Base-by-base conservation (phyloP, 2,888 invertebrate genomes). In the Synergus japonicus region DNA sequence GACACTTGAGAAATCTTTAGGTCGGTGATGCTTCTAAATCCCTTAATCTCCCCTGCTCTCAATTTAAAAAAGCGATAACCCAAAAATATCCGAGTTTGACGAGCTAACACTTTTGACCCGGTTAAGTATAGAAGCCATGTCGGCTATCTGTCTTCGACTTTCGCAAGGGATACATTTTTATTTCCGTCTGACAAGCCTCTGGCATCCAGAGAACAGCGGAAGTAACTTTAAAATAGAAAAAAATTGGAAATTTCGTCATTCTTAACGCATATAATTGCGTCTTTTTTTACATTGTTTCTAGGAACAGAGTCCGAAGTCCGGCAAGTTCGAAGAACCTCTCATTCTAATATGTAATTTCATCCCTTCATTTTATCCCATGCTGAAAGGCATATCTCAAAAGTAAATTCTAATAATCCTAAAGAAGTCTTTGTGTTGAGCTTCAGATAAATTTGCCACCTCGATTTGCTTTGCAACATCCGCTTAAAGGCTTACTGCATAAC, bases 401-500 rank as follows among this genome's bases (percentile, higher is more conserved):
- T 67, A 44, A 67, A 67, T 67, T 67, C 15, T n/a, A 54, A 54
- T 54, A 54, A 54, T 54, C n/a, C 8, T 54, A 3, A 22, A 22
- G 5, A 60, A 60, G 60, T 60, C 60, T 22, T 22, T 60, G 22
- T 60, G 22, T 60, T 60, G 22, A 60, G 15, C 65, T 66, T 66
- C n/a, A 66, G n/a, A 66, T 41, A 66, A 37, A 54, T 60, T 60
- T 60, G 18, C 29, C 54, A 54, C 29, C 37, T 37, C 15, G 73
- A 73, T 73, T 73, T 29, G 54, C 54, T 54, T 54, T 37, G 73
- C 73, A 73, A 73, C 54, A 73, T 73, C 49, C 29, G 29, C 49
- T 73, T 54, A 73, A 73, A 54, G 49, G 73, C 73, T 73, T 54
- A 73, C 54, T 29, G 73, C 37, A 73, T 73, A 73, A 73, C 49